A percentile compares a stretch with the other conserved stretches of the same genome.
These are phyloP conservation scores for Phenganax stokvisi DNA, from an alignment of 92 coral and sea anemone genomes.

Conservation along the genomic window DNA sequence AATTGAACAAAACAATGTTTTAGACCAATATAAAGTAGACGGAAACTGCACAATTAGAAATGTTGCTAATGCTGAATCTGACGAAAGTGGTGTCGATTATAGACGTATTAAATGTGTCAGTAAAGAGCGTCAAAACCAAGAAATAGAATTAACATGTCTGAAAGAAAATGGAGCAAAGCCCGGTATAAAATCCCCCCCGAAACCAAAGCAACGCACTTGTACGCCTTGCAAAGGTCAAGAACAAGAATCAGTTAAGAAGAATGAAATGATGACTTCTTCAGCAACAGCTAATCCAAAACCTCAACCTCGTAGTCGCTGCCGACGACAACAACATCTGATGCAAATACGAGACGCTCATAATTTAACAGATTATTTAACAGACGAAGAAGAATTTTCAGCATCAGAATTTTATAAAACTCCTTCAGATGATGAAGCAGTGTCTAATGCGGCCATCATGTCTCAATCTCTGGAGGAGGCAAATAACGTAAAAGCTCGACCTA, in stretches of 20 bases:
- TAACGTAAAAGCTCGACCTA: neutral
- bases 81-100: neutral
- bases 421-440: too few species aligned
- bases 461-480: neutral
- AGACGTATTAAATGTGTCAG: too few species aligned
- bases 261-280: neutral
- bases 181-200: neutral
- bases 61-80: neutral
- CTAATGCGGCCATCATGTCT: neutral
- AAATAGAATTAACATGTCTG: too few species aligned
- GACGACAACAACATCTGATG: neutral
- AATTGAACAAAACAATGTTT: neutral
- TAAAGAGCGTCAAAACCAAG: too few species aligned
- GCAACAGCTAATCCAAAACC: conserved; percentile 1
- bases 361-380: neutral
- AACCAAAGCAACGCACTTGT: neutral
- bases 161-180: too few species aligned
- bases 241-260: neutral
- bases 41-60: too few species aligned
- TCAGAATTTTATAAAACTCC: too few species aligned
- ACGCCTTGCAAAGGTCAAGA: neutral
- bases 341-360: neutral
- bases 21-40: neutral
- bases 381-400: too few species aligned
- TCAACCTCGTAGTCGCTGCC: neutral